Percentiles rank a stretch among this genome's conserved stretches.
Conservation (phyloP, 2,888 invertebrate species). For the Hirtodrosophila histrioides region DNA sequence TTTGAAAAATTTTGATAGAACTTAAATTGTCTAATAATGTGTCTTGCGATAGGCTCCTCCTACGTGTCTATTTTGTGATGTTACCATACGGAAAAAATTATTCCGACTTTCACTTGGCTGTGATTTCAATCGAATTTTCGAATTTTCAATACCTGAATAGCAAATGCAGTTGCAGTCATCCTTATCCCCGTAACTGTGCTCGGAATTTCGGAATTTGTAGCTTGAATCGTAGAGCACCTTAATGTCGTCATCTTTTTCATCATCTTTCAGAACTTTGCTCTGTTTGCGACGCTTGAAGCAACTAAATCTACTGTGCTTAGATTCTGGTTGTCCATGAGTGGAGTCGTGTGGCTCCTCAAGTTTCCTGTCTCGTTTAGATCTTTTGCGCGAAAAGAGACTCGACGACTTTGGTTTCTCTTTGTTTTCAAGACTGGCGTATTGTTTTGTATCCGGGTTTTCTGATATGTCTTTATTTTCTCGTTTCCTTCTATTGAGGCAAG, state of each 20-base stretch:
- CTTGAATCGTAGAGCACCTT: slow-evolving; percentile 59
- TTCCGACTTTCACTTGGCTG: slow-evolving; percentile 17
- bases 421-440: background rate
- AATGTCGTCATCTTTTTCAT: slow-evolving; percentile 31
- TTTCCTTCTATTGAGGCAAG: background rate
- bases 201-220: slow-evolving; percentile 40
- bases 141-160: background rate
- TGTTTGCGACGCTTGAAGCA: background rate
- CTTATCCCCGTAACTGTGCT: background rate
- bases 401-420: slow-evolving; percentile 3
- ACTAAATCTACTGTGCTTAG: too few species aligned
- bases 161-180: background rate
- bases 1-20: slow-evolving; percentile 10
- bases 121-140: too few species aligned
- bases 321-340: too few species aligned
- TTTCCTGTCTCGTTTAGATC: slow-evolving; percentile 3
- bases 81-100: slow-evolving; percentile 32
- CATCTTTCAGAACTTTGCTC: background rate
- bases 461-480: background rate
- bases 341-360: background rate
- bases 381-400: background rate
- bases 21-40: background rate
- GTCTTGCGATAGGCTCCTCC: background rate
- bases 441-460: background rate
- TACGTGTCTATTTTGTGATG: background rate